phyloP scores from a whole-genome alignment of 2,113 vertebrate species.

The Bubo blakistoni region DNA sequence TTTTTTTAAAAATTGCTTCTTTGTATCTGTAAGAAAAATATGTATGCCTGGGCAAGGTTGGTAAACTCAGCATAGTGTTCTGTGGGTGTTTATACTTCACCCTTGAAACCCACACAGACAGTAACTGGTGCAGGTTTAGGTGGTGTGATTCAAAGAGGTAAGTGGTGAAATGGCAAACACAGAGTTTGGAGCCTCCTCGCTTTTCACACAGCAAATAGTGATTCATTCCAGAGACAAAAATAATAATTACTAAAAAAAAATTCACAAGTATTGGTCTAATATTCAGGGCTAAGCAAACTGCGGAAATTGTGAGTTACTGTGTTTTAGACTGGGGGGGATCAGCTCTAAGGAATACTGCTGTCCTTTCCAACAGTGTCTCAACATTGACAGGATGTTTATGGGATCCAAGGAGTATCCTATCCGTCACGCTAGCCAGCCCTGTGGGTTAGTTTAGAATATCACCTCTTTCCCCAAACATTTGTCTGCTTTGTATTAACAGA shows the following conservation, averaged over 20 bases:
- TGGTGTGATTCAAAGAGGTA: background rate
- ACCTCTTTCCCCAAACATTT: slow-evolving; percentile 50
- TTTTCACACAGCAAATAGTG: background rate
- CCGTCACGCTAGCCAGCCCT: background rate
- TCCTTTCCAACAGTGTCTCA: slow-evolving; percentile 12
- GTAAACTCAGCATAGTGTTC: background rate
- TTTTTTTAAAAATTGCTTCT: background rate
- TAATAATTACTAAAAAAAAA: background rate
- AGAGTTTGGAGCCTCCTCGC: background rate
- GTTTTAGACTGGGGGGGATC: background rate
- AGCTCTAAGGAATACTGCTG: background rate
- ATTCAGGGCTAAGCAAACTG: background rate
- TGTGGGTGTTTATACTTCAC: background rate
- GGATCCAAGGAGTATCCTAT: slow-evolving; percentile 20
- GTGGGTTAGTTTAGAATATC: slow-evolving; percentile 45
- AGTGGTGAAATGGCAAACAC: background rate
- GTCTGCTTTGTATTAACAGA: slow-evolving; percentile 46
- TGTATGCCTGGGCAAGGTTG: background rate
- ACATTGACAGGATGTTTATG: slow-evolving; percentile 55
- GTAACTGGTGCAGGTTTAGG: background rate
- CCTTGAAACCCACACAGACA: background rate
- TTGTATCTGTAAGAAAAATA: background rate
- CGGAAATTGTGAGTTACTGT: background rate
- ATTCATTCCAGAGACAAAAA: background rate
- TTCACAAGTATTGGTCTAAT: background rate